Evolutionary conservation across 1,140 invertebrate genomes (phyloP).

Genomic region (Harpegnathos saltator): DNA sequence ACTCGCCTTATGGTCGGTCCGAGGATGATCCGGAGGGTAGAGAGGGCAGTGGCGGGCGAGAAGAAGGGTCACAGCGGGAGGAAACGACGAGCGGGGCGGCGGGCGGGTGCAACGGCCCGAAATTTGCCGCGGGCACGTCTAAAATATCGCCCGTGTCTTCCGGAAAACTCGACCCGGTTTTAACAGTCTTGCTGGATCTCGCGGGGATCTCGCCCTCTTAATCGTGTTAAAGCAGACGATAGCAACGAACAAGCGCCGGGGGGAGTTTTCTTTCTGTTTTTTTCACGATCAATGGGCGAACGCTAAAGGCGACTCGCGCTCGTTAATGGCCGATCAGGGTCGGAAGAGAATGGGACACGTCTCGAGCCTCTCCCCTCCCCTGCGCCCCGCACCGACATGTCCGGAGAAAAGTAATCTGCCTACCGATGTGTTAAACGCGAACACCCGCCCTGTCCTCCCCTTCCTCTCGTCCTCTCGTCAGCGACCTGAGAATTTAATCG

Average conservation of each 20-base stretch:
- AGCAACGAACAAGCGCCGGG: neutral
- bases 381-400: neutral
- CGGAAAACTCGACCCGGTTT: conserved; percentile 44
- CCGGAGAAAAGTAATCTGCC: conserved; percentile 35
- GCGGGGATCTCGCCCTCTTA: conserved; percentile 24
- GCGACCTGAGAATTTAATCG: conserved; percentile 45
- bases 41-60: neutral
- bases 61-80: too few species aligned
- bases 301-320: conserved; percentile 18
- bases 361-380: conserved; percentile 1
- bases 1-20: conserved; percentile 56
- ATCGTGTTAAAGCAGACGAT: conserved; percentile 18
- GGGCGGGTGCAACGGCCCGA: neutral
- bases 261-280: too few species aligned
- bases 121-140: conserved; percentile 47
- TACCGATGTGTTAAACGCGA: conserved; percentile 5
- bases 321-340: conserved; percentile 48
- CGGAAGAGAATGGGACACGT: conserved; percentile 10
- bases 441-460: neutral
- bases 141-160: conserved; percentile 42
- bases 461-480: neutral
- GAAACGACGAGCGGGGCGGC: too few species aligned
- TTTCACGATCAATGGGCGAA: conserved; percentile 52
- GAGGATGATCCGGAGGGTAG: conserved; percentile 18
- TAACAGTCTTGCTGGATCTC: conserved; percentile 24